Base-by-base conservation (phyloP, 2,888 invertebrate species). In the Pyralis farinalis region DNA sequence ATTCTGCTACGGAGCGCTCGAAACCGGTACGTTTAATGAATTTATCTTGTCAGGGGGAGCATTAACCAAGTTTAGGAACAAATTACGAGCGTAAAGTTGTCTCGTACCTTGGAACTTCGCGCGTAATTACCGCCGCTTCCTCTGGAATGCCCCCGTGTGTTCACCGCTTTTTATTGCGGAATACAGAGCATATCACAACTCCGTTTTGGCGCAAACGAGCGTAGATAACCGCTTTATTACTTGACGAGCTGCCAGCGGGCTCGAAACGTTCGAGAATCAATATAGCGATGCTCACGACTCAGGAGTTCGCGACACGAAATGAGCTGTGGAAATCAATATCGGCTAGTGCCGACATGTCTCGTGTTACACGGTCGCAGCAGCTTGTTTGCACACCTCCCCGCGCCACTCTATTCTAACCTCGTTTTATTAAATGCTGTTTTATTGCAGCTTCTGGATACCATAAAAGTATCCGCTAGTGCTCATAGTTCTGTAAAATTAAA, bases 1-100 rank as follows among this genome's bases (percentile, higher is more conserved):
- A 58, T 64, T 54, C 57, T 54, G 56, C 55, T 60, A 48, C 51
- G 46, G 45, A 46, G 46, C 58, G 61, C 63, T 65, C 63, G 66
- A 71, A 72, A 72, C 65, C 67, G 69, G 69, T 63, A 70, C 66
- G 68, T 73, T 75, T 81, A 86, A 85, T 84, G 82, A 84, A 86
- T 86, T 86, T 81, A 81, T 77, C 83, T 82, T 79, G 83, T 83
- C 85, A 79, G 65, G 75, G 71, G 76, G 71, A 75, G 71, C 78
- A 79, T 83, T 83, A 83, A 77, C 72, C 68, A 77, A 82, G 78
- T 85, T 85, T 73, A 69, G 72, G 73, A 82, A 84, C 79, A 81
- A 85, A 84, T 87, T 86, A 84, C 77, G 70, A 69, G 71, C 78
- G 68, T 68, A 71, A 84, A 83, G 76, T 82, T 77, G 67, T 70